Percentiles rank a stretch among this genome's conserved stretches.
Evolutionary conservation across 1,140 invertebrate species (phyloP).

Genomic region (Hormaphis cornu): DNA sequence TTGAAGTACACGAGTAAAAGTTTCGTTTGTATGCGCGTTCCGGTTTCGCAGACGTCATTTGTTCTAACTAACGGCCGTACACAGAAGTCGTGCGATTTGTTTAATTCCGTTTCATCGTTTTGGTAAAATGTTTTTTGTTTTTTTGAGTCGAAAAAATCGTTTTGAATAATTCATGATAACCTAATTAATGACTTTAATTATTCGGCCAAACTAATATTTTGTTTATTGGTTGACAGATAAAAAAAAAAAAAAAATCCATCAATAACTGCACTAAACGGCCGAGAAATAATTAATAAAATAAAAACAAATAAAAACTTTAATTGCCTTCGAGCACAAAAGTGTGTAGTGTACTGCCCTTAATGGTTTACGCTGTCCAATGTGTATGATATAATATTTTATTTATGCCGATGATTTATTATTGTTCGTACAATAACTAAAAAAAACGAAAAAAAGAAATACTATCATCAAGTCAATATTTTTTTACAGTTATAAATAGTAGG

Average conservation of each 20-base stretch:
- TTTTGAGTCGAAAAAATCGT: constrained; percentile 8
- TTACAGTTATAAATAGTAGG: no score
- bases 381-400: constrained; percentile 13
- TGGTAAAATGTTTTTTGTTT: background rate
- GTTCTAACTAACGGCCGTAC: background rate
- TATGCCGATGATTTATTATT: background rate
- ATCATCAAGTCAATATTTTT: background rate
- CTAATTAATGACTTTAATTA: constrained; percentile 27
- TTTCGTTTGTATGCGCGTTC: background rate
- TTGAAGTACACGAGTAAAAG: background rate
- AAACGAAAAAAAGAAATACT: background rate
- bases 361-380: constrained; percentile 8
- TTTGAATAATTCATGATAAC: constrained; percentile 27
- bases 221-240: constrained; percentile 7
- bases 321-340: constrained; percentile 5
- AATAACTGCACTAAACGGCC: constrained; percentile 13
- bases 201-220: constrained; percentile 6
- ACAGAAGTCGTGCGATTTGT: constrained; percentile 2
- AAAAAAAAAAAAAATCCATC: constrained; percentile 7
- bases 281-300: constrained; percentile 23
- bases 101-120: constrained; percentile 21
- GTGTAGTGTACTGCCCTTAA: background rate
- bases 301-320: constrained; percentile 19
- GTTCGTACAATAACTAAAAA: background rate
- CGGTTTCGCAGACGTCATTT: background rate